Evolutionary conservation across 2,113 vertebrate genomes (phyloP), one percentile per base, ranked within the genome.

Genomic region (Nematolebias whitei): DNA sequence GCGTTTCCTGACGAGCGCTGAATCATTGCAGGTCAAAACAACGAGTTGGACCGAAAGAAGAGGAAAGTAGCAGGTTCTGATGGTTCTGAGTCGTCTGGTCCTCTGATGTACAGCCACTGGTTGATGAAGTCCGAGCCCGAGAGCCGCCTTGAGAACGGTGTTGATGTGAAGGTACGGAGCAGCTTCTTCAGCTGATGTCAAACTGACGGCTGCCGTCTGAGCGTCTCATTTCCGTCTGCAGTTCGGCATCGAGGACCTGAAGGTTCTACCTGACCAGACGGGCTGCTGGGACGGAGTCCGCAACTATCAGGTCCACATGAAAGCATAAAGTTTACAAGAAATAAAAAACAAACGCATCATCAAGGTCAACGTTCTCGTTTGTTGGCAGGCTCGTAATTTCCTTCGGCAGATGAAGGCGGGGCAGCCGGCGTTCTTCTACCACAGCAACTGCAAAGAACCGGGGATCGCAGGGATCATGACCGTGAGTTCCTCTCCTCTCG

Each of bases 101-200:
- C 71, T 79, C 71, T 77, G 5, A 49, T 48, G 0, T 89, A 88
- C 55, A 78, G 72, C 19, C 90, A 84, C 83, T 99, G 98, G 98
- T 88, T 99, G 74, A 95, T 99, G 95, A 99, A 99, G 78, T 99
- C 98, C 5, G 97, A 99, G 58, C 96, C 98, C 0, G 96, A 99
- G 76, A 99, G 94, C 85, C 93, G 96, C 48, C 86, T 98, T 2
- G 94, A 98, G 87, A 98, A 95, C 2, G 96, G 96, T 22, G 80
- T 96, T 8, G 96, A 99, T 41, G 80, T 99, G 80, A 99, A 99
- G 92, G 96, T 98, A 90, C 19, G 2, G 12, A 66, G 32, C 18
- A 18, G 3, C 19, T 16, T 19, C 54, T 10, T 63, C 18, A 16
- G 20, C 1, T 0, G 16, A 35, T 16, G 39, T 20, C 10, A 12